These are phyloP conservation scores for western clawed frog (Xenopus tropicalis) DNA, from an alignment of 2,113 vertebrate genomes.

Conservation along the genomic window DNA sequence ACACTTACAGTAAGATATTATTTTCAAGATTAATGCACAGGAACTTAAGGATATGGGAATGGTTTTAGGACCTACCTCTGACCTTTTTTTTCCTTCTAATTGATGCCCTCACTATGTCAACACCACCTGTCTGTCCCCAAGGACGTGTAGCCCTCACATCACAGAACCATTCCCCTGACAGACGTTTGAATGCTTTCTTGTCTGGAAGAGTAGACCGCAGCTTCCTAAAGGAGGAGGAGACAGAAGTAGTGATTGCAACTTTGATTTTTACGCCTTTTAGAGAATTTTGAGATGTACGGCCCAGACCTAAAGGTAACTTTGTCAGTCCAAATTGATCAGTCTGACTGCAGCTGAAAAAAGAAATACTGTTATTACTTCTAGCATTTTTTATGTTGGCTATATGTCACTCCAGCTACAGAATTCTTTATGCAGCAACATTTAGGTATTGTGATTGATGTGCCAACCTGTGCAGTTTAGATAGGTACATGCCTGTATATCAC, in stretches of 20 bases:
- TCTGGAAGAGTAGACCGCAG: constrained; percentile 73
- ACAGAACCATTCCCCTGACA: constrained; percentile 86
- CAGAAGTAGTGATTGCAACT: background rate
- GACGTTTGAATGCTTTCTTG: constrained; percentile 63
- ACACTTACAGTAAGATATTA: background rate
- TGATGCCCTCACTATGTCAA: constrained; percentile 80
- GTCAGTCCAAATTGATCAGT: too few species aligned
- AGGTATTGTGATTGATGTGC: too few species aligned
- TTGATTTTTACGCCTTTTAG: too few species aligned
- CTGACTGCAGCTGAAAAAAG: too few species aligned
- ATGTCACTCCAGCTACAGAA: too few species aligned
- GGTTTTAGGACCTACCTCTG: constrained; percentile 63
- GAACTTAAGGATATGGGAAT: background rate
- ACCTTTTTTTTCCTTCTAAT: constrained; percentile 76
- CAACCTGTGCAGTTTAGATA: too few species aligned
- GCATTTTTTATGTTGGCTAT: too few species aligned
- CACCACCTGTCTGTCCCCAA: constrained; percentile 57
- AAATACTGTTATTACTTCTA: too few species aligned
- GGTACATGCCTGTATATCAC: too few species aligned
- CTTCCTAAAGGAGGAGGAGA: constrained; percentile 58
- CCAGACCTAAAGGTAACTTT: too few species aligned
- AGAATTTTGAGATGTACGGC: too few species aligned
- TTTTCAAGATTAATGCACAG: background rate
- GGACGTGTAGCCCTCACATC: constrained; percentile 76
- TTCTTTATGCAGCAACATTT: too few species aligned